These are phyloP conservation scores for Desmophyllum pertusum DNA, from an alignment of 92 coral and sea anemone species.

Conservation along the genomic window DNA sequence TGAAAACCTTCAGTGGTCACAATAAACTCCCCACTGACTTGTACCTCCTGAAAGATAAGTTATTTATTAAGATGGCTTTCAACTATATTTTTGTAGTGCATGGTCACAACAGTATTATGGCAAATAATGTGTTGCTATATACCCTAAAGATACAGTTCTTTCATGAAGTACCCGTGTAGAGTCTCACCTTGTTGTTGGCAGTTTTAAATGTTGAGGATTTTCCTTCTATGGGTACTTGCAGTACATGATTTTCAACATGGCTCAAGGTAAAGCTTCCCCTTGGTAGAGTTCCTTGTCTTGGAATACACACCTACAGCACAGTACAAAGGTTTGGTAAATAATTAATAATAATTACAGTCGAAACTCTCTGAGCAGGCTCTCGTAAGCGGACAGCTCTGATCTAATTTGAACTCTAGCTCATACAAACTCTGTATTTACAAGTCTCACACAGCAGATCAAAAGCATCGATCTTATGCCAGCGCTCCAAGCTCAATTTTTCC, in stretches of 20 bases:
- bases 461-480: no score
- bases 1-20: slow-evolving; percentile 95
- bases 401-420: no score
- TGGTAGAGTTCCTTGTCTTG: slow-evolving; percentile 86
- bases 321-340: not conserved
- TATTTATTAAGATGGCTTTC: no score
- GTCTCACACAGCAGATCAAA: no score
- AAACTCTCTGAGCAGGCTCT: no score
- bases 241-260: slow-evolving; percentile 90
- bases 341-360: no score
- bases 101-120: not conserved
- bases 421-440: no score
- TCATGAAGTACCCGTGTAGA: no score
- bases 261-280: slow-evolving; percentile 75
- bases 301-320: slow-evolving; percentile 79
- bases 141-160: not conserved
- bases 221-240: slow-evolving; percentile 63
- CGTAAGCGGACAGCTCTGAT: no score
- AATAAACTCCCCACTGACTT: slow-evolving; percentile 91
- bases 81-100: not conserved
- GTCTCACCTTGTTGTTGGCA: slow-evolving; percentile 78
- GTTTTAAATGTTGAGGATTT: slow-evolving; percentile 67
- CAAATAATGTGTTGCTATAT: not conserved
- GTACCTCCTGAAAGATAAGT: slow-evolving; percentile 74
- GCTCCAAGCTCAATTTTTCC: no score